These are phyloP conservation scores for Gasterosteus nipponicus DNA, from an alignment of 2,113 vertebrate genomes.

Conservation along the genomic window DNA sequence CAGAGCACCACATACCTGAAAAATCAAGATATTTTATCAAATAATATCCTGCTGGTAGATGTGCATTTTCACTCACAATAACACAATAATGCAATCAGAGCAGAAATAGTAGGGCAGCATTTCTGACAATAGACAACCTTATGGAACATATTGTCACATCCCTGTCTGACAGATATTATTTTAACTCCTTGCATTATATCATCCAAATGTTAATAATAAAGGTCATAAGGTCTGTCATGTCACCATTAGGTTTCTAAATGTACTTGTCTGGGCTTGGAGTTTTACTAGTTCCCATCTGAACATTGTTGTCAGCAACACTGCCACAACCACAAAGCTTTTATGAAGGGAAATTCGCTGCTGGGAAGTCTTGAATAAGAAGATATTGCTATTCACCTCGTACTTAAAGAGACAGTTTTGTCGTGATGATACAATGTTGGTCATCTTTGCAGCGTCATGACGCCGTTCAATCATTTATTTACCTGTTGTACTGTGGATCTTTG, in stretches of 20 bases:
- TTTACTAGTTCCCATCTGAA: background rate
- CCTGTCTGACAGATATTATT: background rate
- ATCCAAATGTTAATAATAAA: background rate
- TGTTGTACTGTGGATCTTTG: slow-evolving; percentile 4
- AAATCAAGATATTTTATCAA: background rate
- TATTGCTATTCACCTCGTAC: background rate
- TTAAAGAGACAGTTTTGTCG: background rate
- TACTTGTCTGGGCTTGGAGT: background rate
- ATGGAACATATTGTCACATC: background rate
- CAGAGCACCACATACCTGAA: background rate
- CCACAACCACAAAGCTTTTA: background rate
- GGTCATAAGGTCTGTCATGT: background rate
- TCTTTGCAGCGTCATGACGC: background rate
- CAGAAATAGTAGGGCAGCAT: background rate
- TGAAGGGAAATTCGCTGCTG: background rate
- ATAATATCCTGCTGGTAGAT: background rate
- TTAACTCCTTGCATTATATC: background rate
- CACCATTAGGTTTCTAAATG: background rate
- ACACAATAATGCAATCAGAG: background rate
- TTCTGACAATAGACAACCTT: background rate
- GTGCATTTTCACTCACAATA: background rate
- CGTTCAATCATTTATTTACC: background rate
- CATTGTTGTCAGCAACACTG: background rate
- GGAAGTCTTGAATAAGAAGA: background rate
- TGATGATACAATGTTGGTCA: background rate